These are phyloP conservation scores for Menura novaehollandiae DNA, from an alignment of 2,113 vertebrate genomes.

Conservation along the genomic window DNA sequence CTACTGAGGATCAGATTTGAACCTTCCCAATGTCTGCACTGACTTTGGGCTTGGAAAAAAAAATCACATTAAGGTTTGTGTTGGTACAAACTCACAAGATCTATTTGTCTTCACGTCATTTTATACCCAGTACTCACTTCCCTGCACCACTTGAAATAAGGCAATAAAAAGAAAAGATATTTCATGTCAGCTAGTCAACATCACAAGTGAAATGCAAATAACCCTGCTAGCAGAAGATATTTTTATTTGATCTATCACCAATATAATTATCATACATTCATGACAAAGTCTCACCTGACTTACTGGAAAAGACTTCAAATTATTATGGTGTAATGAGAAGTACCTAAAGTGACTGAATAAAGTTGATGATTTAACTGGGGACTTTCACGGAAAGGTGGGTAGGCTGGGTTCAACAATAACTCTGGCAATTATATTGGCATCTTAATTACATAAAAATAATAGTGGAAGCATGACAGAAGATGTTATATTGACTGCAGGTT, in stretches of 20 bases:
- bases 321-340: conserved; percentile 18
- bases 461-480: neutral
- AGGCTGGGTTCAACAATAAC: neutral
- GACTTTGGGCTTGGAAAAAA: neutral
- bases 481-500: neutral
- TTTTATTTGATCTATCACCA: neutral
- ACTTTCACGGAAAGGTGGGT: neutral
- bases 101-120: neutral
- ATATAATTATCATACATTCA: neutral
- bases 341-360: neutral
- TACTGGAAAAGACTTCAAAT: neutral
- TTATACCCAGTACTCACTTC: neutral
- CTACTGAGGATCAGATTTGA: neutral
- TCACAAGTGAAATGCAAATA: conserved; percentile 35
- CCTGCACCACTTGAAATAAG: neutral
- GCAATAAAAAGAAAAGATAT: neutral
- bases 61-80: neutral
- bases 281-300: conserved; percentile 10
- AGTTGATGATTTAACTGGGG: neutral
- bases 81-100: neutral
- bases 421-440: neutral
- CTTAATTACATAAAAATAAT: neutral
- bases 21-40: neutral
- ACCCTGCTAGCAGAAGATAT: neutral
- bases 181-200: neutral